Evolutionary conservation across 2,888 invertebrate genomes (phyloP), one percentile per base, ranked within the genome.

Genomic region (Philereme vetulata): DNA sequence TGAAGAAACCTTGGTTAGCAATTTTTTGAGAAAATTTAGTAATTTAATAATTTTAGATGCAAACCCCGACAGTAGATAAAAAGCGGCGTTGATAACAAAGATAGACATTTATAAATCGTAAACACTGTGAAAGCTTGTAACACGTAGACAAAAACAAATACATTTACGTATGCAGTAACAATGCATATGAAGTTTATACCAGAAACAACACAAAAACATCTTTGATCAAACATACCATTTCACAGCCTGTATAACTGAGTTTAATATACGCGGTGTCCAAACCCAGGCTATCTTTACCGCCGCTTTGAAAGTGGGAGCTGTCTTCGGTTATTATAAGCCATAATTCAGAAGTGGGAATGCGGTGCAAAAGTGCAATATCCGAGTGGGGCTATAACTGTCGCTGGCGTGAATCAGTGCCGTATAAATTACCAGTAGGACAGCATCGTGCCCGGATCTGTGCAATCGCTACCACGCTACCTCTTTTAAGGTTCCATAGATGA

Each of bases 301-400:
- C 34, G 64, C 51, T 57, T 59, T 51, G 56, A 53, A 62, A 62
- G 68, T 72, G 67, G 70, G 64, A 69, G 72, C 70, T 73, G 72
- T 82, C 82, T 78, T 81, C 79, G 70, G 81, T 81, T 85, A 85
- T 86, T 85, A 84, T 84, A 80, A 79, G 70, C 72, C 72, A 88
- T 88, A 86, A 82, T 86, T 88, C 82, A 86, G 77, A 54, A 82
- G 81, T 79, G 76, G 78, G 85, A 85, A 85, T 81, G 85, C 78
- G 80, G 79, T 71, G 86, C 87, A 88, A 86, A 86, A 88, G 88
- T 86, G 88, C 87, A 89, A 88, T 88, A 89, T 88, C 86, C 84
- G 82, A 82, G 76, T 79, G 67, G 76, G 76, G 86, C 89, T 85
- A 88, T 88, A 88, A 88, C 86, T 86, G 88, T 90, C 88, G 86